Evolutionary conservation across 2,888 invertebrate genomes (phyloP).

Genomic region (Allolobophora icterica): DNA sequence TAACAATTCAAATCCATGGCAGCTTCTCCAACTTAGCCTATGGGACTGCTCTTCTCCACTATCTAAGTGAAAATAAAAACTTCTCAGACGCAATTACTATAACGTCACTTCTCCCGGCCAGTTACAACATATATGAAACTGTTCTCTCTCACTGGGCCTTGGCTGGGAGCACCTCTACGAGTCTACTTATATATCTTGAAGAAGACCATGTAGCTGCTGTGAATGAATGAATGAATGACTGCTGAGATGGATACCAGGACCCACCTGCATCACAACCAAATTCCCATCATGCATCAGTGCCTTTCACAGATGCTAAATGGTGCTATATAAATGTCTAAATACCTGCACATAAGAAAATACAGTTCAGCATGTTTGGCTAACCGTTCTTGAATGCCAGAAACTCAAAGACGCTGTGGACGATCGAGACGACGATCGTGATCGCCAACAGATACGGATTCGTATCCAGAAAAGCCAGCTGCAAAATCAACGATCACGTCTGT

Average conservation of each 20-base stretch:
- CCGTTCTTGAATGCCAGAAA: constrained; percentile 98
- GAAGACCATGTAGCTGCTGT: too few species aligned
- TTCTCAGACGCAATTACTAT: too few species aligned
- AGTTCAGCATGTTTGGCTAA: constrained; percentile 57
- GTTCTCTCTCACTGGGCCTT: too few species aligned
- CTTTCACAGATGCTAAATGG: neutral
- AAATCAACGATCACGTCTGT: constrained; percentile 33
- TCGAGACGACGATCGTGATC: constrained; percentile 87
- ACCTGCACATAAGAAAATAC: neutral
- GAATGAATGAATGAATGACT: neutral
- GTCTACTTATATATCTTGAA: too few species aligned
- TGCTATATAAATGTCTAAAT: neutral
- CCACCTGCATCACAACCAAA: neutral
- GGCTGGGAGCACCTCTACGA: too few species aligned
- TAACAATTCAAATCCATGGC: too few species aligned
- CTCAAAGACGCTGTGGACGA: constrained; percentile 96
- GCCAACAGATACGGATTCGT: constrained; percentile 94
- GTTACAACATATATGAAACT: too few species aligned
- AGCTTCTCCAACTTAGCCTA: too few species aligned
- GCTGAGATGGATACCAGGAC: neutral
- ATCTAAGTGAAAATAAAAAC: too few species aligned
- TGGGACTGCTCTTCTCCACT: too few species aligned
- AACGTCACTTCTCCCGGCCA: too few species aligned
- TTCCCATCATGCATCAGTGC: neutral
- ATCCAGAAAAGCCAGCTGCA: constrained; percentile 87